phyloP scores from a whole-genome alignment of 2,797 vertebrate species.

The Capromys pilorides region DNA sequence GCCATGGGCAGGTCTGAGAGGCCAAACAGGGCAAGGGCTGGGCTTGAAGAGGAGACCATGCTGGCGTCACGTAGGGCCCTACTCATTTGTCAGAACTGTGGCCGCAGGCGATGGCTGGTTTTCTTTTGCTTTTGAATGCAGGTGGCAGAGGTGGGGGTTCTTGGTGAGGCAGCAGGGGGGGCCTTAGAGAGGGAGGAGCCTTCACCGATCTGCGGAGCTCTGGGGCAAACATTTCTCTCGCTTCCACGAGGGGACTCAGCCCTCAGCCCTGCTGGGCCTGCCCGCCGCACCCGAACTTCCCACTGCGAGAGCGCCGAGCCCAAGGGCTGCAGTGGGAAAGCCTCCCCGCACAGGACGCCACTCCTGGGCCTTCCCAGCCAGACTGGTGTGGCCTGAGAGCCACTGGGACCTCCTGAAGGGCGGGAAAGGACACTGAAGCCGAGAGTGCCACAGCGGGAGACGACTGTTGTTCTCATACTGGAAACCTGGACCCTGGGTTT shows the following conservation, averaged over 20 bases:
- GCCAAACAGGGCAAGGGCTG: background rate
- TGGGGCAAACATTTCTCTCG: fast-evolving
- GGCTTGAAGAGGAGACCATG: background rate
- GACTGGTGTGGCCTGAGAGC: background rate
- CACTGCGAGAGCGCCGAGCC: background rate
- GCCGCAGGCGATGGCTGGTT: background rate
- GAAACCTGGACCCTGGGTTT: background rate
- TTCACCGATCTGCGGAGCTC: background rate
- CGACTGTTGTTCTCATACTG: background rate
- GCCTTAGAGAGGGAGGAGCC: background rate
- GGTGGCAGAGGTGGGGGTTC: background rate
- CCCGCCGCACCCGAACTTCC: background rate
- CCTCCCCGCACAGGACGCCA: background rate
- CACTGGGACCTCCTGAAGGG: background rate
- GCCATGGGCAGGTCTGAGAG: background rate
- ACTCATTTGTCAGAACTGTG: background rate
- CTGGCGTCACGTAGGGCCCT: background rate
- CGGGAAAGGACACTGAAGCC: background rate
- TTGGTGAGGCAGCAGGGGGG: background rate
- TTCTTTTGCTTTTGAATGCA: background rate
- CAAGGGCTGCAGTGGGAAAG: background rate
- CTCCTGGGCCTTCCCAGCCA: background rate
- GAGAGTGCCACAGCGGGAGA: background rate
- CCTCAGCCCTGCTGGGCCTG: no score
- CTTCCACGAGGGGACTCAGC: background rate